A percentile compares a stretch with the other conserved stretches of the same genome.
These are phyloP conservation scores for Aselliscus stoliczkanus DNA, from an alignment of 2,797 vertebrate genomes.

Conservation along the genomic window DNA sequence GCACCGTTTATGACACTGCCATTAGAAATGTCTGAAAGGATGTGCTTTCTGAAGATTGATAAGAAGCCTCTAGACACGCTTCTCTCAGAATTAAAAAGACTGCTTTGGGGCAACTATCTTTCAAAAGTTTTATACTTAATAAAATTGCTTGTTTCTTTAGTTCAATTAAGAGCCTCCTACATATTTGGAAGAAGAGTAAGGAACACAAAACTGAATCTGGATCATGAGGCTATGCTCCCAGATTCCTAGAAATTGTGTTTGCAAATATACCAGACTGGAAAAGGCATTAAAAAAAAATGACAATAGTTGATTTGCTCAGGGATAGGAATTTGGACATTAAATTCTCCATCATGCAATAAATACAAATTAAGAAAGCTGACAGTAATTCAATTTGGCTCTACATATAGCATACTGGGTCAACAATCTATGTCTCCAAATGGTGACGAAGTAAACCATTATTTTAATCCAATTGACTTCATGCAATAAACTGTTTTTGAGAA, in stretches of 20 bases:
- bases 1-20: background rate
- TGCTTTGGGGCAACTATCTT: background rate
- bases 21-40: background rate
- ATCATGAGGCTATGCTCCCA: background rate
- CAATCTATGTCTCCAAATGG: background rate
- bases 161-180: background rate
- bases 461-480: background rate
- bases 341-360: background rate
- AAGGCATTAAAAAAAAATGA: background rate
- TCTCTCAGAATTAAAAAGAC: conserved; percentile 37
- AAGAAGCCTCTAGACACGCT: background rate
- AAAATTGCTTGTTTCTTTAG: background rate
- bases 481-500: background rate
- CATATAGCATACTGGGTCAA: background rate
- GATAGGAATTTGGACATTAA: background rate
- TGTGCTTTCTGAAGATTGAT: background rate
- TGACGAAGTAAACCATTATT: background rate
- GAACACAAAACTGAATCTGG: background rate
- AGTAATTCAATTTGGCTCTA: background rate
- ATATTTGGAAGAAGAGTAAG: background rate
- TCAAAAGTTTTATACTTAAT: background rate
- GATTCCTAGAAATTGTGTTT: conserved; percentile 11
- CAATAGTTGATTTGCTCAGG: background rate
- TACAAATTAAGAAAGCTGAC: background rate
- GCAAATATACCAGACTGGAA: background rate